These are phyloP conservation scores for Rosalia funebris DNA, from an alignment of 2,888 invertebrate genomes.

Conservation along the genomic window DNA sequence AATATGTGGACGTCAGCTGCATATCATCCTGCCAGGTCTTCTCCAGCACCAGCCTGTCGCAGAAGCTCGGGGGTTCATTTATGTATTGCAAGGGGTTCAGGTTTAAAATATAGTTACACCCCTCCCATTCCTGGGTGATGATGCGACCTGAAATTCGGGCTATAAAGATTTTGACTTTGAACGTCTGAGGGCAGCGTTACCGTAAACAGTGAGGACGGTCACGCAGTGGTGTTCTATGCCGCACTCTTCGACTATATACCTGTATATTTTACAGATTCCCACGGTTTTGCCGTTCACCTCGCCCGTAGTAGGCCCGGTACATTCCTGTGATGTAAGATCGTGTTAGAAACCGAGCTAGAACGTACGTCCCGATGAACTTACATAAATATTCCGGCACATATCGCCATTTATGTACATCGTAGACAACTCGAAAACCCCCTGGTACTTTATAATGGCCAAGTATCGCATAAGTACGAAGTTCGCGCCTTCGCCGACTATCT, in stretches of 20 bases:
- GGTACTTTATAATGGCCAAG: constrained; percentile 67
- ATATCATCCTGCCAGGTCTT: constrained; percentile 70
- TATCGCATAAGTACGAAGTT: constrained; percentile 72
- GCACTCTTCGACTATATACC: constrained; percentile 69
- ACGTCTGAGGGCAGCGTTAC: too few species aligned
- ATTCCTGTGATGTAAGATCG: constrained; percentile 60
- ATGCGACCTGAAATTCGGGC: constrained; percentile 66
- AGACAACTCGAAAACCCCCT: constrained; percentile 68
- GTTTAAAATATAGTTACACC: constrained; percentile 68
- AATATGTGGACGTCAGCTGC: constrained; percentile 70
- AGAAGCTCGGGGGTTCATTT: constrained; percentile 46
- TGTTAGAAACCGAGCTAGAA: background rate
- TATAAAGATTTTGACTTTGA: too few species aligned
- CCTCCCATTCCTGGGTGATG: constrained; percentile 72
- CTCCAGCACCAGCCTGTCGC: constrained; percentile 63
- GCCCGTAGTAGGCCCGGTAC: constrained; percentile 66
- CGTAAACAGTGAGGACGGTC: constrained; percentile 68
- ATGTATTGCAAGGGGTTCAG: constrained; percentile 67
- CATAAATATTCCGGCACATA: constrained; percentile 71
- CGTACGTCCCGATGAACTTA: constrained; percentile 64
- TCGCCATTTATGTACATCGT: constrained; percentile 70
- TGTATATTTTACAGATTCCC: constrained; percentile 70
- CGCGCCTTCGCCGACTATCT: constrained; percentile 72
- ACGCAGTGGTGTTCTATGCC: constrained; percentile 67
- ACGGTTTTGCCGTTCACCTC: constrained; percentile 66